Evolutionary conservation across 2,888 invertebrate species (phyloP).

Genomic region (Elysia crispata): DNA sequence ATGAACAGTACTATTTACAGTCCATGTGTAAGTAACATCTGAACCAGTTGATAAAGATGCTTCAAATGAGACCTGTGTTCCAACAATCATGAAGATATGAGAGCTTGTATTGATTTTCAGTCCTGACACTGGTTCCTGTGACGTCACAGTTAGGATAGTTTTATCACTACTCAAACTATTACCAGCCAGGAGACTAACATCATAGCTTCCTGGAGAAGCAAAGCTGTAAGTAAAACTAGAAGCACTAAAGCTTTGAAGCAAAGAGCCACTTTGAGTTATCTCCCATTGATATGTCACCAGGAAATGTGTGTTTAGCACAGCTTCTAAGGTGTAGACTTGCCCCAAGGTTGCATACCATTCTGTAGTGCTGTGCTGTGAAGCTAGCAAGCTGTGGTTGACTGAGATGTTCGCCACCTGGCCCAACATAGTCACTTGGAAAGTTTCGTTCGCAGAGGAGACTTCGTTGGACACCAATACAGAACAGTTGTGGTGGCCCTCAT

Average conservation of each 20-base stretch:
- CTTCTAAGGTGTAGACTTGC: constrained; percentile 40
- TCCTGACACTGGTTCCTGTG: neutral
- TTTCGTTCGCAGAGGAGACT: constrained; percentile 41
- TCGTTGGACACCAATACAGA: constrained; percentile 51
- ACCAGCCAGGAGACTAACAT: constrained; percentile 7
- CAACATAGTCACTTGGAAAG: constrained; percentile 47
- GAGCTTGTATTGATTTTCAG: neutral
- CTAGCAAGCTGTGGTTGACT: constrained; percentile 47
- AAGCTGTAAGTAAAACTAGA: constrained; percentile 32
- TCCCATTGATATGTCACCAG: neutral
- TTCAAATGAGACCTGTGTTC: too few species aligned
- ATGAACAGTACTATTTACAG: neutral
- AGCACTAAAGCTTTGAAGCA: neutral
- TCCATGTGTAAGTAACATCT: constrained; percentile 1
- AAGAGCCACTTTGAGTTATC: too few species aligned
- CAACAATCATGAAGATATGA: too few species aligned
- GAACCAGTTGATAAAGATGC: neutral
- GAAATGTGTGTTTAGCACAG: constrained; percentile 49
- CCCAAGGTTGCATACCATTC: constrained; percentile 49
- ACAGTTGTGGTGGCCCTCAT: constrained; percentile 48
- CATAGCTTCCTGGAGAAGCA: neutral
- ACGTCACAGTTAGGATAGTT: neutral
- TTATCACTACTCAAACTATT: constrained; percentile 16
- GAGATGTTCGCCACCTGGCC: constrained; percentile 53
- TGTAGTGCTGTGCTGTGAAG: constrained; percentile 38